Evolutionary conservation across 1,140 invertebrate genomes (phyloP).

Genomic region (Cecropterus lyciades): DNA sequence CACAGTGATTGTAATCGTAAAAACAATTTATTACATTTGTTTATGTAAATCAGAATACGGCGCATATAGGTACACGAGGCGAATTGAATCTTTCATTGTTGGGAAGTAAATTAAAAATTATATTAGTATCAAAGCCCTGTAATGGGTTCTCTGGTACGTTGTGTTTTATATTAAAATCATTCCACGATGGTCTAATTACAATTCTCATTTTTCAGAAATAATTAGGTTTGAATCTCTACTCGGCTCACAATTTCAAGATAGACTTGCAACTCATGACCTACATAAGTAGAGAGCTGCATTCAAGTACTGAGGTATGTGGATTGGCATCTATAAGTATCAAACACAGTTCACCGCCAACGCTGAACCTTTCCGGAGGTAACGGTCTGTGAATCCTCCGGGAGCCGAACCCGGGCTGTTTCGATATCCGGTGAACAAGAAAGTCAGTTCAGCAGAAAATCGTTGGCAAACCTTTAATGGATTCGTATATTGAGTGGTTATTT

Average conservation of each 20-base stretch:
- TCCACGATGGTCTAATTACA: too few relatives aligned
- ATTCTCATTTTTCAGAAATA: too few relatives aligned
- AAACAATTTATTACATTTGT: too few relatives aligned
- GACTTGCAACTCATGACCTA: background rate
- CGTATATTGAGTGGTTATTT: conserved; percentile 29
- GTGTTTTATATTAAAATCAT: too few relatives aligned
- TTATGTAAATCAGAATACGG: too few relatives aligned
- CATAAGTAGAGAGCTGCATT: background rate
- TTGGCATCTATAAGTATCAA: conserved; percentile 22
- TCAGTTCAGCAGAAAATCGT: conserved; percentile 32
- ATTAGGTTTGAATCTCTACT: too few relatives aligned
- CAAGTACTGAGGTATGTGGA: background rate
- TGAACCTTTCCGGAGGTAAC: conserved; percentile 28
- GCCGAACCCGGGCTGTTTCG: conserved; percentile 26
- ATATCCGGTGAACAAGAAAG: conserved; percentile 32
- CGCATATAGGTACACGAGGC: too few relatives aligned
- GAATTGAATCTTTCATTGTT: too few relatives aligned
- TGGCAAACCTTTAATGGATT: conserved; percentile 8
- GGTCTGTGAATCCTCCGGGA: conserved; percentile 32
- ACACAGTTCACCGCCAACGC: conserved; percentile 5
- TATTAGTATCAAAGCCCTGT: too few relatives aligned
- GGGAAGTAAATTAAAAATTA: too few relatives aligned
- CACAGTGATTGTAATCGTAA: background rate
- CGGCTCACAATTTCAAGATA: too few relatives aligned
- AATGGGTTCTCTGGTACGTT: too few relatives aligned